Evolutionary conservation across 2,888 invertebrate species (phyloP), one percentile per base, ranked within the genome.

Genomic region (Lamellibrachia satsuma): DNA sequence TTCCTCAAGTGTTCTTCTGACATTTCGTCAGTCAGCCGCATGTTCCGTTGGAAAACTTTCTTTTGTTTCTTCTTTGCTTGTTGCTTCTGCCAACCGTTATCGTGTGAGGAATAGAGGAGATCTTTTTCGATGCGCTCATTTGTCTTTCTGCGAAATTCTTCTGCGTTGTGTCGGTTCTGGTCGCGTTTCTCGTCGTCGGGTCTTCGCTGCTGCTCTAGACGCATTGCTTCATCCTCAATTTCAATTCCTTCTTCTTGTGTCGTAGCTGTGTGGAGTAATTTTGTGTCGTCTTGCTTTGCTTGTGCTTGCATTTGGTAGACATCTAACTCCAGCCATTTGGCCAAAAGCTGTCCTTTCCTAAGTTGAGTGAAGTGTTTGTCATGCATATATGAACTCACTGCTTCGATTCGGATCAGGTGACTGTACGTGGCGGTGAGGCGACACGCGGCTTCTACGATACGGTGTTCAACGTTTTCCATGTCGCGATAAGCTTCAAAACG

Each of bases 61-160:
- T n/a, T 15, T 15, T 39, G 27, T 52, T 57, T 90, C 51, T 93
- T 91, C 52, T 92, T 92, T n/a, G 90, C 92, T 15, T 60, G 6
- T 90, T 60, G 57, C 1, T 57, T 55, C 90, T 93, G 75, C 52
- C 90, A 52, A 27, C 39, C n/a, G 15, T 7, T 7, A 15, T n/a
- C 6, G 6, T 15, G 2, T 2, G 75, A 6, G 2, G n/a, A 75
- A 22, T 75, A 15, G 3, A n/a, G 3, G 22, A 75, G 75, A 4
- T 75, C 75, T 22, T n/a, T 15, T 22, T 75, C 3, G 15, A 75
- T n/a, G 6, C 75, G 11, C 6, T 15, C 75, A 0, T 75, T 75
- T 22, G n/a, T 22, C 75, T 22, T 75, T 75, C 75, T 75, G 7
- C 15, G 3, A n/a, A 15, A n/a, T 75, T 22, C 15, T 6, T 75